Conservation (phyloP, 2,797 vertebrate genomes). For the Platyrinchus mystaceus region DNA sequence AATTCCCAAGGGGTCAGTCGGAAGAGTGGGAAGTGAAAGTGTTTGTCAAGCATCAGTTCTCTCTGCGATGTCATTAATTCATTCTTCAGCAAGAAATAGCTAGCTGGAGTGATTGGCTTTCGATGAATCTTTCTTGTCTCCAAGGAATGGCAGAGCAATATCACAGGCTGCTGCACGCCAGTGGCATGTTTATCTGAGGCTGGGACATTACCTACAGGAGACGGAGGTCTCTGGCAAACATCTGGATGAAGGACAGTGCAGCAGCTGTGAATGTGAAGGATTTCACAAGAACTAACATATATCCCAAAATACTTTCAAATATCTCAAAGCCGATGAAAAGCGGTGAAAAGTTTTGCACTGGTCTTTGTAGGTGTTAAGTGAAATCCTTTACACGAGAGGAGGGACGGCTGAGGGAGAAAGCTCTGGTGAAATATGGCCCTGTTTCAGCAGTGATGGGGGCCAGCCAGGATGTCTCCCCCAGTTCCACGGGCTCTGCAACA, state of each 20-base stretch:
- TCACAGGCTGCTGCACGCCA: neutral
- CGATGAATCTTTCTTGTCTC: neutral
- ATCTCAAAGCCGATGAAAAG: fast-evolving
- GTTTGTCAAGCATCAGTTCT: neutral
- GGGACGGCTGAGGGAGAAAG: neutral
- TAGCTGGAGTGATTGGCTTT: neutral
- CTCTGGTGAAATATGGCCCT: neutral
- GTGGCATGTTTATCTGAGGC: neutral
- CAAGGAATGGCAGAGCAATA: neutral
- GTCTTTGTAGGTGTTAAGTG: neutral
- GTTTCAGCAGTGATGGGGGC: neutral
- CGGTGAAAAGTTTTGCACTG: neutral
- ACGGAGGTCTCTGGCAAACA: neutral
- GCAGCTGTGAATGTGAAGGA: fast-evolving
- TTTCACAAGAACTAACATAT: neutral
- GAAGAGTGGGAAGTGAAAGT: neutral
- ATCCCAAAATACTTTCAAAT: neutral
- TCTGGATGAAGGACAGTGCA: neutral
- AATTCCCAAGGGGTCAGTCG: neutral
- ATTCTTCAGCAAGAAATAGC: neutral
- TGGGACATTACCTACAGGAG: neutral
- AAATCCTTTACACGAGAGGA: neutral
- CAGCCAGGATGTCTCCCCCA: neutral
- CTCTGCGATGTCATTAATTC: neutral
- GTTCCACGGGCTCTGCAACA: neutral